Evolutionary conservation across 2,113 vertebrate genomes (phyloP).

Genomic region (Lucifuga dentata): DNA sequence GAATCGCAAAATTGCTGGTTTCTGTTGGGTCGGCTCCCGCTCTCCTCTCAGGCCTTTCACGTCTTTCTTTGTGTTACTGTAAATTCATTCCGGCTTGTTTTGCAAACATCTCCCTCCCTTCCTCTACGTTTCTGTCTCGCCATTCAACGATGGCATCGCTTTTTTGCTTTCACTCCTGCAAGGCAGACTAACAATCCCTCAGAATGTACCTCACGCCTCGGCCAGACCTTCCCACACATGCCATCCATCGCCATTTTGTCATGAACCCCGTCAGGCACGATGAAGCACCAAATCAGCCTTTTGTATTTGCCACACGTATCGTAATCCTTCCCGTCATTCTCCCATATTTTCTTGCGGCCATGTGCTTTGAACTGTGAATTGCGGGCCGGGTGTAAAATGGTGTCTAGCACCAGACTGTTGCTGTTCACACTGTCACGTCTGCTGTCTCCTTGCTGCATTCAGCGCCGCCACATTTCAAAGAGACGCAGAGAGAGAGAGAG

Average conservation of each 20-base stretch:
- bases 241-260: constrained; percentile 69
- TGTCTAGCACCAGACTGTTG: constrained; percentile 80
- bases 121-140: constrained; percentile 45
- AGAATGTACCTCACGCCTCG: constrained; percentile 44
- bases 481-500: too few relatives aligned
- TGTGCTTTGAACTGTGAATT: constrained; percentile 66
- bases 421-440: constrained; percentile 78
- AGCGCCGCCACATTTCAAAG: constrained; percentile 71
- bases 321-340: constrained; percentile 53
- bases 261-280: constrained; percentile 36
- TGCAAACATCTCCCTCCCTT: constrained; percentile 63
- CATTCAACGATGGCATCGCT: constrained; percentile 52
- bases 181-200: constrained; percentile 53
- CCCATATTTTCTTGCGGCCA: constrained; percentile 55
- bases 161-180: constrained; percentile 57
- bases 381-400: constrained; percentile 68
- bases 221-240: constrained; percentile 62
- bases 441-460: constrained; percentile 65
- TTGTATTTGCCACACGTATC: constrained; percentile 45
- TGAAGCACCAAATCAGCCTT: constrained; percentile 37
- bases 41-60: constrained; percentile 45
- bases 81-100: constrained; percentile 71
- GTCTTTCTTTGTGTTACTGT: constrained; percentile 69
- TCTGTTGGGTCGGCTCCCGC: constrained; percentile 40
- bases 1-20: constrained; percentile 70